phyloP scores from a whole-genome alignment of 2,888 invertebrate species.

The Polydesmus complanatus region DNA sequence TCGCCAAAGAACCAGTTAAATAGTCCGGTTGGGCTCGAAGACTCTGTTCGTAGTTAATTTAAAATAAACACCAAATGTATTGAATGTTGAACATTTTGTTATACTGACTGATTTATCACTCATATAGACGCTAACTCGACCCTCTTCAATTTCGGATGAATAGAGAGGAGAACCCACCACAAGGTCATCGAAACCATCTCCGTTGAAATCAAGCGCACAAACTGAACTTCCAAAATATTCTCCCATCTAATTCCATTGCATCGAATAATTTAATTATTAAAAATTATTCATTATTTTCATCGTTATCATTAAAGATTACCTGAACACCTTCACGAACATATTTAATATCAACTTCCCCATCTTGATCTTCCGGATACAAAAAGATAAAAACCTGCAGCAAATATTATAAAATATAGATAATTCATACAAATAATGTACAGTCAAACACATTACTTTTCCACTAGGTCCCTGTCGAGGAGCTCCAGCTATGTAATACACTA shows the following conservation, averaged over 20 bases:
- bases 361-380: constrained; percentile 32
- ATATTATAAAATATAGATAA: not conserved
- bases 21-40: constrained; percentile 48
- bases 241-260: constrained; percentile 36
- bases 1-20: constrained; percentile 56
- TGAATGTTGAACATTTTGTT: not conserved
- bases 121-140: constrained; percentile 44
- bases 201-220: constrained; percentile 47
- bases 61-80: not conserved
- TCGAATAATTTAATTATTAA: not conserved
- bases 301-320: not conserved
- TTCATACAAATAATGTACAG: constrained; percentile 12
- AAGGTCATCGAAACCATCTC: constrained; percentile 46
- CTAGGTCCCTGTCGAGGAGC: constrained; percentile 37
- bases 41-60: constrained; percentile 44
- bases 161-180: constrained; percentile 47
- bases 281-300: not conserved
- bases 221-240: constrained; percentile 52
- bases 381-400: constrained; percentile 4
- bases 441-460: constrained; percentile 25
- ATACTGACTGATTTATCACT: constrained; percentile 37
- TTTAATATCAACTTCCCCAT: not conserved
- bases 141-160: constrained; percentile 41
- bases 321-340: not conserved
- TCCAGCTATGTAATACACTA: constrained; percentile 38